Conservation (phyloP, 2,113 vertebrate genomes). For the Pachyramphus minor region DNA sequence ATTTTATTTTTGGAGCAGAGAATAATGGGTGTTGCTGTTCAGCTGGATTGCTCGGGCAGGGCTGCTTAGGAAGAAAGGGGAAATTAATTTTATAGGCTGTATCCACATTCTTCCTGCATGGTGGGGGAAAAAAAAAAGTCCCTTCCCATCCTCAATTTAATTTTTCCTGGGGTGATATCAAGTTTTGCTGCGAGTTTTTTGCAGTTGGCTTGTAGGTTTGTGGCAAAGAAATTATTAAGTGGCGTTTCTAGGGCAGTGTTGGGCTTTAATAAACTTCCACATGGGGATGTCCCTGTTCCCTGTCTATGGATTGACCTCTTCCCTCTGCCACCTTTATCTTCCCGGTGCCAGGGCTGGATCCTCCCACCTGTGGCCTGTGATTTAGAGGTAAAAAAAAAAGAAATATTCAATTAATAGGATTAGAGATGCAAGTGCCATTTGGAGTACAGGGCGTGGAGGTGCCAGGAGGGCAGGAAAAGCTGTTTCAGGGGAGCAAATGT, state of each 20-base stretch:
- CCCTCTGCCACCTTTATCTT: neutral
- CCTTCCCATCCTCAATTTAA: neutral
- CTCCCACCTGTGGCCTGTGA: accelerated
- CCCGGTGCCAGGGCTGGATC: neutral
- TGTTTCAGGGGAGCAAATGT: too few species aligned
- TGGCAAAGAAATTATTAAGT: neutral
- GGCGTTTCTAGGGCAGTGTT: neutral
- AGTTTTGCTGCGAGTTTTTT: neutral
- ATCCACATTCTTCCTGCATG: neutral
- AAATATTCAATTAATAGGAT: neutral
- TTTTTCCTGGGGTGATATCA: neutral
- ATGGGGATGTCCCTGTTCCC: neutral
- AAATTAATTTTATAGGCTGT: conserved; percentile 14
- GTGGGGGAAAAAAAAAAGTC: conserved; percentile 40
- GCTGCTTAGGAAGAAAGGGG: conserved; percentile 40
- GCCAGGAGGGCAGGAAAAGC: neutral
- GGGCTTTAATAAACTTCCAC: neutral
- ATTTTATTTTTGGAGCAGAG: neutral
- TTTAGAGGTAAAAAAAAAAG: too few species aligned
- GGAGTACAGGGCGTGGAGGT: accelerated
- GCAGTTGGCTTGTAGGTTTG: neutral
- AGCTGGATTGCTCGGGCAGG: neutral
- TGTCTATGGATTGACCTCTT: neutral
- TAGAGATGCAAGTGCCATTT: accelerated
- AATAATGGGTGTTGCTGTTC: neutral